These are phyloP conservation scores for Anhinga rufa DNA, from an alignment of 2,113 vertebrate genomes.

Conservation along the genomic window DNA sequence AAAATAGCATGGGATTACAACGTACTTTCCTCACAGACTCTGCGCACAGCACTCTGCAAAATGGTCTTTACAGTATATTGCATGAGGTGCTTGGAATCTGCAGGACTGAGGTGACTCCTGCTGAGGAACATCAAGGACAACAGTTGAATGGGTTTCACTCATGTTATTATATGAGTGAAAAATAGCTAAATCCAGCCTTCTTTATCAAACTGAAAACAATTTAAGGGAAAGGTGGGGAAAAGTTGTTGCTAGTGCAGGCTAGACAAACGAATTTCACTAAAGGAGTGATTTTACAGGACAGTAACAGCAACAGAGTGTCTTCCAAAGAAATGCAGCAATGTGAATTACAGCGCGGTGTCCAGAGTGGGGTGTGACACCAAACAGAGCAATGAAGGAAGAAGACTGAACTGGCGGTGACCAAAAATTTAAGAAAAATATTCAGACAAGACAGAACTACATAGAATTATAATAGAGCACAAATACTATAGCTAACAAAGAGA, in stretches of 20 bases:
- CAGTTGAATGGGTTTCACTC: not conserved
- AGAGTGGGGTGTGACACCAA: accelerated
- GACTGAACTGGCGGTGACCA: not conserved
- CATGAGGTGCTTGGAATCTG: not conserved
- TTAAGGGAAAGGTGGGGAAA: not conserved
- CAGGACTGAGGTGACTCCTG: not conserved
- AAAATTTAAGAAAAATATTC: not conserved
- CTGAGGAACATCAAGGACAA: not conserved
- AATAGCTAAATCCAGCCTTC: not conserved
- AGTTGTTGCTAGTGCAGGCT: not conserved
- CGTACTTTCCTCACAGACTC: not conserved
- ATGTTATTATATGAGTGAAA: not conserved
- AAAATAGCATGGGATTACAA: not conserved
- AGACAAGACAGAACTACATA: not conserved
- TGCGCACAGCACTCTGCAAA: not conserved
- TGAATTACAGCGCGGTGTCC: not conserved
- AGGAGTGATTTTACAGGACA: not conserved
- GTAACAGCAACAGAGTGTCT: not conserved
- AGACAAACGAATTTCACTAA: not conserved
- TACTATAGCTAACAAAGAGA: not conserved
- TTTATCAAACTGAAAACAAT: not conserved
- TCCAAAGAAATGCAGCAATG: not conserved
- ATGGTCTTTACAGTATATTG: not conserved
- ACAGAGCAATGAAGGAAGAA: not conserved
- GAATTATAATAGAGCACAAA: not conserved